Conservation (phyloP, 2,797 vertebrate genomes). For the Characodon lateralis region DNA sequence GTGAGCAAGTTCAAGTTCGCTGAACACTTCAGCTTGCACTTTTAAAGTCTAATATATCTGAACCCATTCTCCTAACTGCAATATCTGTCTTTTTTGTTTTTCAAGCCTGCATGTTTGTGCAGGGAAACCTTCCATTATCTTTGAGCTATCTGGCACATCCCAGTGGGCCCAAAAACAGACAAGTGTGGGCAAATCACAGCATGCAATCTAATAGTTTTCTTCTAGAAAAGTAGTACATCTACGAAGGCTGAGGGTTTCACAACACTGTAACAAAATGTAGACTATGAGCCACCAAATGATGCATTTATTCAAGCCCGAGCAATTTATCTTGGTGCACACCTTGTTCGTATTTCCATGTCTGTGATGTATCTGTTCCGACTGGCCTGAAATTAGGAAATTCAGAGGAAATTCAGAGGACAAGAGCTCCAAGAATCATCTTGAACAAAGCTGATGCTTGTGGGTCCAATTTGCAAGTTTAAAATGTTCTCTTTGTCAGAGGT, state of each 20-base stretch:
- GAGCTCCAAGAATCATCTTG: not conserved
- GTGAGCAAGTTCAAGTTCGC: not conserved
- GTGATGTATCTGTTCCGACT: conserved; percentile 16
- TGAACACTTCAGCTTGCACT: not conserved
- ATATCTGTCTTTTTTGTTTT: not conserved
- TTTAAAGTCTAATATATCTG: not conserved
- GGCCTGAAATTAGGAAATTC: conserved; percentile 13
- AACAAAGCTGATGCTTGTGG: not conserved
- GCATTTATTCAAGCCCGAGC: conserved; percentile 35
- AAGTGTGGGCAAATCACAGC: not conserved
- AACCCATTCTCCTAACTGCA: not conserved
- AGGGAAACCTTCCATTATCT: conserved; percentile 28
- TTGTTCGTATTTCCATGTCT: fast-evolving
- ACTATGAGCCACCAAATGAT: not conserved
- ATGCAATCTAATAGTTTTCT: not conserved
- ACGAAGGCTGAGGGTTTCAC: not conserved
- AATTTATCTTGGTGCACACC: conserved; percentile 13
- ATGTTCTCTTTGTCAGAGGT: not conserved
- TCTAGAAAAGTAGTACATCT: not conserved
- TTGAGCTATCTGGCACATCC: conserved; percentile 31
- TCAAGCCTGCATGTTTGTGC: conserved; percentile 10
- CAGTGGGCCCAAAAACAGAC: conserved; percentile 5
- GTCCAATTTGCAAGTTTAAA: not conserved
- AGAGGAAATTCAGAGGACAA: not conserved
- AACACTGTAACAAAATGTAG: not conserved